Evolutionary conservation across 2,113 vertebrate species (phyloP).

Genomic region (Crotalus viridis): DNA sequence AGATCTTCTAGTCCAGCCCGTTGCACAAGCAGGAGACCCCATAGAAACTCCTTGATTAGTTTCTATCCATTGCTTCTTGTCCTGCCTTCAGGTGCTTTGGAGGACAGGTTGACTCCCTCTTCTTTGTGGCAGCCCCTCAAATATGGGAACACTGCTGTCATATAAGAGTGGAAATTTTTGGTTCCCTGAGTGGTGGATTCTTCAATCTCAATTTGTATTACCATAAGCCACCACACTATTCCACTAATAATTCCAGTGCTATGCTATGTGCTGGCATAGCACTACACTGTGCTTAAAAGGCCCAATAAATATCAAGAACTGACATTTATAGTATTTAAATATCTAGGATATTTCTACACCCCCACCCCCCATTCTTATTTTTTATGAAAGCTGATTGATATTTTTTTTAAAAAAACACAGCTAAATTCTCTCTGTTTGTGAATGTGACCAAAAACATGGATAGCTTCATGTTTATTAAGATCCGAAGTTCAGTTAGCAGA

Average conservation of each 20-base stretch:
- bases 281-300: not conserved
- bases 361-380: not conserved
- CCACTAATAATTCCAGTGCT: not conserved
- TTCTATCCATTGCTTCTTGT: not conserved
- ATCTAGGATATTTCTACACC: not conserved
- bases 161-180: not conserved
- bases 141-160: not conserved
- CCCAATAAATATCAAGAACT: not conserved
- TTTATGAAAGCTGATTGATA: not conserved
- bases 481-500: not conserved
- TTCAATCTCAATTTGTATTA: not conserved
- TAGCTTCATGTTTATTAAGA: not conserved
- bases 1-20: no score
- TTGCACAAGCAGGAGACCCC: not conserved
- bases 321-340: not conserved
- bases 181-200: not conserved
- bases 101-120: not conserved
- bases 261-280: not conserved
- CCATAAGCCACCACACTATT: not conserved
- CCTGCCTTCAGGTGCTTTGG: no score
- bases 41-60: not conserved
- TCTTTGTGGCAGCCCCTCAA: not conserved
- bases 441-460: not conserved
- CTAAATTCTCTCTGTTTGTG: not conserved
- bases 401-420: not conserved